Evolutionary conservation across 2,888 invertebrate genomes (phyloP).

Genomic region (Pseudeuparius sepicola): DNA sequence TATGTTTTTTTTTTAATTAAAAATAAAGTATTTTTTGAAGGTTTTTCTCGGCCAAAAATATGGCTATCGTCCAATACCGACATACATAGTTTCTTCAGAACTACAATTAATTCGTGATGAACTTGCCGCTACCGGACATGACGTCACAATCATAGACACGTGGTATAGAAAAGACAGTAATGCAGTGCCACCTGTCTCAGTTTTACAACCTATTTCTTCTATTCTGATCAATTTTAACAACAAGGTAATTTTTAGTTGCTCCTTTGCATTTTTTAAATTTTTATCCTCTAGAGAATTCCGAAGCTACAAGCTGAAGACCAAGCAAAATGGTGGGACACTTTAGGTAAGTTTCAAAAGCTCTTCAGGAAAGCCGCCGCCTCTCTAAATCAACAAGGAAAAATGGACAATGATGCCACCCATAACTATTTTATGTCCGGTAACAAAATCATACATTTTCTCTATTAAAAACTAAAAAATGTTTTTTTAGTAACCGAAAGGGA

Average conservation of each 20-base stretch:
- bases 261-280: constrained; percentile 1
- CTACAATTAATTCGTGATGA: constrained; percentile 80
- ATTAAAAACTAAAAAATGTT: constrained; percentile 9
- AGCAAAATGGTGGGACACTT: constrained; percentile 95
- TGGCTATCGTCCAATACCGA: constrained; percentile 95
- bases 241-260: constrained; percentile 54
- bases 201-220: constrained; percentile 93
- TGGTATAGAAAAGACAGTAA: constrained; percentile 97
- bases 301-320: constrained; percentile 95
- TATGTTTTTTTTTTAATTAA: constrained; percentile 1
- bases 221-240: constrained; percentile 96
- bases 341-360: constrained; percentile 90
- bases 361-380: constrained; percentile 85
- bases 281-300: constrained; percentile 65
- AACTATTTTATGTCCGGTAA: constrained; percentile 98
- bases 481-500: constrained; percentile 89
- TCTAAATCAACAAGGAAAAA: constrained; percentile 72
- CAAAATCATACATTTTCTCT: constrained; percentile 7
- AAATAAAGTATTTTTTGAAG: constrained; percentile 34
- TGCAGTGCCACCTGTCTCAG: constrained; percentile 89
- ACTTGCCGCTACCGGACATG: constrained; percentile 70
- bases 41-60: constrained; percentile 96
- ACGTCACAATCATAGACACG: constrained; percentile 72
- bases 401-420: constrained; percentile 89
- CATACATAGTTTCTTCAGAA: constrained; percentile 86